Conservation (phyloP, 1,140 invertebrate genomes). For the Aphelinus certus region DNA sequence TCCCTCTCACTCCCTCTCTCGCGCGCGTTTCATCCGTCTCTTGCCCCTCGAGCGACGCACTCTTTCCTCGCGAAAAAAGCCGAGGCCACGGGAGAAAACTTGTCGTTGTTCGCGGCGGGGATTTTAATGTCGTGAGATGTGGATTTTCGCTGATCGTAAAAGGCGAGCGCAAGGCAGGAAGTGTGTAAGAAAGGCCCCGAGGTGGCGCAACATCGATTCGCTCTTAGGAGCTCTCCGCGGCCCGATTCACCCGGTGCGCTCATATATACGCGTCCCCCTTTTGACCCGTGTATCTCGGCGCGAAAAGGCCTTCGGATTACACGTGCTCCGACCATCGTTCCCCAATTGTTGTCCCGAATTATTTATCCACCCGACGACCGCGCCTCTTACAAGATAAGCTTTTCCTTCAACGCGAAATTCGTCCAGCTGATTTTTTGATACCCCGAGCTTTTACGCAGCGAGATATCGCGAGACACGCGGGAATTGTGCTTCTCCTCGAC, state of each 20-base stretch:
- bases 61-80: slow-evolving; percentile 4
- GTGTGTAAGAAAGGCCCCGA: slow-evolving; percentile 11
- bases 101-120: background rate
- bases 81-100: background rate
- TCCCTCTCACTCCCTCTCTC: background rate
- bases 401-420: slow-evolving; percentile 6
- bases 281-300: slow-evolving; percentile 26
- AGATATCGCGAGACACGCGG: too few relatives aligned
- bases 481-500: too few relatives aligned
- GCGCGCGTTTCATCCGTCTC: background rate
- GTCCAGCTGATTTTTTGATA: too few relatives aligned
- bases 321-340: slow-evolving; percentile 25
- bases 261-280: background rate
- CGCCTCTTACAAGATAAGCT: slow-evolving; percentile 35
- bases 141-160: slow-evolving; percentile 38
- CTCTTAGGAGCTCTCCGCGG: slow-evolving; percentile 37
- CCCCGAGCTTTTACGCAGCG: too few relatives aligned
- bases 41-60: background rate
- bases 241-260: slow-evolving; percentile 4
- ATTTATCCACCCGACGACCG: slow-evolving; percentile 27
- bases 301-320: slow-evolving; percentile 2
- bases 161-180: background rate
- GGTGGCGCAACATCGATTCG: slow-evolving; percentile 38
- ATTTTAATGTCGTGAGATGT: slow-evolving; percentile 9
- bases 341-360: slow-evolving; percentile 30